Conservation (phyloP, 2,113 vertebrate genomes). For the Eurypyga helias region DNA sequence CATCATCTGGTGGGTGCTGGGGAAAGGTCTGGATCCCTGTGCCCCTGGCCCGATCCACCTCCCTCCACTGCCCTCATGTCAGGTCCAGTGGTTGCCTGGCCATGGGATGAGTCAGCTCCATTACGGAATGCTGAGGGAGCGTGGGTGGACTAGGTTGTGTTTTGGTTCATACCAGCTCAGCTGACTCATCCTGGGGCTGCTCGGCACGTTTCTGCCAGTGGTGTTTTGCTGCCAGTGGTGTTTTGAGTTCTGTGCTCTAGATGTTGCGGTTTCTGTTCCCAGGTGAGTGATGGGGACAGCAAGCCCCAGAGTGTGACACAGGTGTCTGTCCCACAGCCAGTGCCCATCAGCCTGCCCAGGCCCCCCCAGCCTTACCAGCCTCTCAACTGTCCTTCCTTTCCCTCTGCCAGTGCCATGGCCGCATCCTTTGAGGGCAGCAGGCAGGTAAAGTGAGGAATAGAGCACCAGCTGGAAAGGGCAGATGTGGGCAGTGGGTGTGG, state of each 20-base stretch:
- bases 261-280: not conserved
- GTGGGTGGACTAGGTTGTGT: not conserved
- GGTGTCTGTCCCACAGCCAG: not conserved
- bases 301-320: not conserved
- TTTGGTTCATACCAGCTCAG: not conserved
- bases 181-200: not conserved
- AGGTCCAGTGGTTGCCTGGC: rapidly evolving
- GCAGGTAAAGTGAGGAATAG: not conserved
- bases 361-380: not conserved
- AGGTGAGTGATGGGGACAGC: not conserved
- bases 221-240: not conserved
- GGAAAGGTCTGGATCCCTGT: not conserved
- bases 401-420: not conserved
- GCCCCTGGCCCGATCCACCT: rapidly evolving
- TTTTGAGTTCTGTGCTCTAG: not conserved
- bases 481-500: not conserved
- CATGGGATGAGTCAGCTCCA: not conserved
- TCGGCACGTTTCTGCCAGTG: not conserved
- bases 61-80: rapidly evolving
- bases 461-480: not conserved
- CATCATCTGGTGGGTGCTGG: not conserved
- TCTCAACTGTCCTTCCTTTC: too few relatives aligned
- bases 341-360: not conserved
- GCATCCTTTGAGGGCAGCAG: not conserved
- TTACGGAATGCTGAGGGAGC: not conserved